Conservation (phyloP, 37 sponge, comb jelly and placozoan genomes). For the Beroe ovata region DNA sequence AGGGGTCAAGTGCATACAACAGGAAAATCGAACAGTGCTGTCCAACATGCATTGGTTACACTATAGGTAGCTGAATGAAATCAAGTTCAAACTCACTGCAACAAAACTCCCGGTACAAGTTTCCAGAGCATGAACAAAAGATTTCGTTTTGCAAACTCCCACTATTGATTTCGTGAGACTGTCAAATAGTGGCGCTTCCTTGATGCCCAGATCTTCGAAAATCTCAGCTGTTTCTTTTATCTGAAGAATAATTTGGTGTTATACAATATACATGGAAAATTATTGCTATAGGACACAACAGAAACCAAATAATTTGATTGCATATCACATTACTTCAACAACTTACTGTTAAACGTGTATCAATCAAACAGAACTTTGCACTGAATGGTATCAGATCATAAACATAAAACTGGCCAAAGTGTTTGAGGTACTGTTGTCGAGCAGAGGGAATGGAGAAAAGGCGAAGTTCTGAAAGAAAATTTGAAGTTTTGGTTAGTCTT, state of each 20-base stretch:
- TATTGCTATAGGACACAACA: no score
- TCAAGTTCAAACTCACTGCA: slow-evolving; percentile 66
- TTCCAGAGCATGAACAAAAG: slow-evolving; percentile 5
- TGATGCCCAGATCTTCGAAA: slow-evolving; percentile 11
- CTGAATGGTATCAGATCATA: slow-evolving; percentile 49
- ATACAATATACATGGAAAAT: no score
- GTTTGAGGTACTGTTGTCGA: slow-evolving; percentile 21
- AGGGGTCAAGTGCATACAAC: no score
- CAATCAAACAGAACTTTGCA: slow-evolving; percentile 47
- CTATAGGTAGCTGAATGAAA: no score
- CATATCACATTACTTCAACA: no score
- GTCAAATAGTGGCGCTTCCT: slow-evolving; percentile 56
- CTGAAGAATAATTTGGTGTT: no score
- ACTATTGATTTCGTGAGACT: slow-evolving; percentile 30
- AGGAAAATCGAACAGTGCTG: no score
- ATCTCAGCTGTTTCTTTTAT: neutral
- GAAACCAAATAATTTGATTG: no score
- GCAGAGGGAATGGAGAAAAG: slow-evolving; percentile 37
- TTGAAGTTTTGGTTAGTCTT: neutral
- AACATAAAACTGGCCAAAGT: slow-evolving; percentile 43
- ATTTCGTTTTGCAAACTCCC: slow-evolving; percentile 40
- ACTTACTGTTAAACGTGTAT: slow-evolving; percentile 7
- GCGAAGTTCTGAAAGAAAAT: slow-evolving; percentile 13
- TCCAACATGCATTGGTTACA: no score
- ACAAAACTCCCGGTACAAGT: slow-evolving; percentile 58